Evolutionary conservation across 2,888 invertebrate species (phyloP), one percentile per base, ranked within the genome.

Genomic region (Ceraclea dissimilis): DNA sequence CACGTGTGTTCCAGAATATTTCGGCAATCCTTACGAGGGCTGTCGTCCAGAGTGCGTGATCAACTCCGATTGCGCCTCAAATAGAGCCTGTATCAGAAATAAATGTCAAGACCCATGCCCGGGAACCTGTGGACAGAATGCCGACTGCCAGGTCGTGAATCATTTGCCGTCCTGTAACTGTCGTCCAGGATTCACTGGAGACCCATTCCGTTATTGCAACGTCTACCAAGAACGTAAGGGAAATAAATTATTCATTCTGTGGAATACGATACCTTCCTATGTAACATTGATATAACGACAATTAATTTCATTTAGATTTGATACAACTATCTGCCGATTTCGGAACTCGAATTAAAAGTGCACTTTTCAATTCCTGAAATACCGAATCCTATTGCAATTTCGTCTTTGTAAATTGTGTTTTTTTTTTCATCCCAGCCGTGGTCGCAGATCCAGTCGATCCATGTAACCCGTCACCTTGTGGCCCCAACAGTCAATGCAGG

Each of bases 401-500:
- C n/a, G n/a, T n/a, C n/a, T n/a, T n/a, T n/a, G n/a, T n/a, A 11
- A 31, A 31, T 31, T 31, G 11, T 31, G 8, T 6, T 31, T 44
- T 44, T 6, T 2, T 49, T 26, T 31, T 5, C 22, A 8, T 22
- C 51, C 26, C 47, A 52, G 56, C 56, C 18, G 50, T 53, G 10
- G 47, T 54, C 21, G 46, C 50, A 19, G 51, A 54, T 18, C 53
- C 67, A 62, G 61, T 65, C 55, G 67, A 84, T 65, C 89, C 89
- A 2, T 91, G 91, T 66, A 71, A 77, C 61, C 89, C 90, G 51
- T 84, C 86, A 2, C 90, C 90, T 0, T 93, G 92, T 67, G 92
- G 92, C 34, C 84, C 89, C 5, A 90, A 90, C 67, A 89, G 90
- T 62, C 78, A 85, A 64, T 92, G 92, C 66, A 82, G 83, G 64